These are phyloP conservation scores for Manis pentadactyla DNA, from an alignment of 2,797 vertebrate genomes.

Conservation along the genomic window DNA sequence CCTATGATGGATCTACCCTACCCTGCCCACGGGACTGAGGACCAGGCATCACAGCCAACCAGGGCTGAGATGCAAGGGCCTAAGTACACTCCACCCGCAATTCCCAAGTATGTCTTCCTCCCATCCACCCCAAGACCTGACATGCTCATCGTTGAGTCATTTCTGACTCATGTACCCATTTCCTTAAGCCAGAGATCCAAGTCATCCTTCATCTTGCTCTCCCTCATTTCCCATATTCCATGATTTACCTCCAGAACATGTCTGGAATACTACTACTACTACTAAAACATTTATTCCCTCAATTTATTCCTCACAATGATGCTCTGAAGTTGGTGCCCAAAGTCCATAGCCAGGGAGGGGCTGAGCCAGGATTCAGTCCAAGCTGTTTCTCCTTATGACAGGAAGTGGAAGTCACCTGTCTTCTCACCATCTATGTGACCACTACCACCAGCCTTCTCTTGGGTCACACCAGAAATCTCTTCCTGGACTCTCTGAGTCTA, in stretches of 20 bases:
- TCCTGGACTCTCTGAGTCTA: background rate
- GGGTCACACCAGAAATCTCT: background rate
- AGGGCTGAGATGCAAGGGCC: background rate
- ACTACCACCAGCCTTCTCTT: background rate
- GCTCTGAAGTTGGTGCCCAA: background rate
- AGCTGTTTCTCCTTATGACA: background rate
- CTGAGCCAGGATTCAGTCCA: background rate
- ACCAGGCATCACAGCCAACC: background rate
- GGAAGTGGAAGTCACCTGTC: background rate
- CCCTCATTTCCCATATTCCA: background rate
- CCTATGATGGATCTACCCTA: background rate
- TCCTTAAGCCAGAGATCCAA: background rate
- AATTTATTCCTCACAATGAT: background rate
- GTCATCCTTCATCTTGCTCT: background rate
- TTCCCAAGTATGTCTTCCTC: background rate
- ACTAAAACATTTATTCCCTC: background rate
- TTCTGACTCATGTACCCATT: background rate
- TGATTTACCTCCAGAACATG: background rate
- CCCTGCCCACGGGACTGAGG: background rate
- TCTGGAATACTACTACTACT: background rate
- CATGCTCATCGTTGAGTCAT: conserved; percentile 18
- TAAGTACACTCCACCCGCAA: background rate
- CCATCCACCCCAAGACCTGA: background rate
- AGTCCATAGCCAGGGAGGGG: background rate
- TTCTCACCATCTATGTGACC: background rate